Conservation (phyloP, 1,140 invertebrate genomes). For the Neodiprion virginianus region DNA sequence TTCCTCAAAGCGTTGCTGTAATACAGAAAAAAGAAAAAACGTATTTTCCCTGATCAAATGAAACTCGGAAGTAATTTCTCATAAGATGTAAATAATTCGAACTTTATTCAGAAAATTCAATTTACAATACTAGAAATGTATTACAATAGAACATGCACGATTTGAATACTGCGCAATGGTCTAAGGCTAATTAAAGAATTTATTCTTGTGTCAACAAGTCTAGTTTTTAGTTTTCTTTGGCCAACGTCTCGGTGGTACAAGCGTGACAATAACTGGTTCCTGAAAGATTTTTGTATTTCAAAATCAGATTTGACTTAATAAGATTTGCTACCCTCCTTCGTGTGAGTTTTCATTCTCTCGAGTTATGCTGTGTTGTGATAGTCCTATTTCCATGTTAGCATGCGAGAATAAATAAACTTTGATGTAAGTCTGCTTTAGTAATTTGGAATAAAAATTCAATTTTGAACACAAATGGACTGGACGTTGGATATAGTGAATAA, state of each 20-base stretch:
- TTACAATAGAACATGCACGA: neutral
- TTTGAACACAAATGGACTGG: too few species aligned
- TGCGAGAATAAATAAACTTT: too few species aligned
- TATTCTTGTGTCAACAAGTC: neutral
- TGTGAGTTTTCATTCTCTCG: too few species aligned
- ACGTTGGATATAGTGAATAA: too few species aligned
- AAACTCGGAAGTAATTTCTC: slow-evolving; percentile 38
- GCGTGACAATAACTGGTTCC: slow-evolving; percentile 51
- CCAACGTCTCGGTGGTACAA: slow-evolving; percentile 52
- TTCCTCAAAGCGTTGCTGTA: slow-evolving; percentile 57
- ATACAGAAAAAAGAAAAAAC: slow-evolving; percentile 44
- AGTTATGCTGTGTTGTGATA: too few species aligned
- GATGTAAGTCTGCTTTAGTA: too few species aligned
- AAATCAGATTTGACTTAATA: neutral
- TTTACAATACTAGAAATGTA: slow-evolving; percentile 12
- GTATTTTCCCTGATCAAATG: slow-evolving; percentile 38
- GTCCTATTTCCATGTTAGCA: too few species aligned
- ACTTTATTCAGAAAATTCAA: slow-evolving; percentile 42
- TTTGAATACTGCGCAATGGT: neutral
- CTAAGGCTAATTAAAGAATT: neutral
- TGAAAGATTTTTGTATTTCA: slow-evolving; percentile 36
- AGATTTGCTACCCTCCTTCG: neutral
- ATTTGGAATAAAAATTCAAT: too few species aligned
- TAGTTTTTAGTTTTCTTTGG: slow-evolving; percentile 50
- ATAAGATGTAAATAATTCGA: slow-evolving; percentile 17